phyloP scores from a whole-genome alignment of 1,140 invertebrate genomes.

The Trinorchestia longiramus region DNA sequence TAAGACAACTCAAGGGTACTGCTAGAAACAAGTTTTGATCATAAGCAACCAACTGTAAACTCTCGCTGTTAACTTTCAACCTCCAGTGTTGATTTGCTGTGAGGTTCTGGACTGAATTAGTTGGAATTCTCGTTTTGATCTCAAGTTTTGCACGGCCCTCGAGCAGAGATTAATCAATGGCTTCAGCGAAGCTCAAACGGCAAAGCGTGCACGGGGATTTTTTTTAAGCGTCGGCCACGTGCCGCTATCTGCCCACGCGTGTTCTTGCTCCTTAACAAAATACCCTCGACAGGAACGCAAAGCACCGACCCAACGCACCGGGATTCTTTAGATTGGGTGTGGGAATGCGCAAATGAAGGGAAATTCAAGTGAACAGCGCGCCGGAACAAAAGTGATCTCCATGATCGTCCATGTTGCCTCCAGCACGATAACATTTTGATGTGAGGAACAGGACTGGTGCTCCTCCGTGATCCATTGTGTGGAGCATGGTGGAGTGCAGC shows the following conservation, averaged over 20 bases:
- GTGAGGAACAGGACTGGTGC: background rate
- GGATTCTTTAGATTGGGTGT: background rate
- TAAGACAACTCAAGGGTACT: background rate
- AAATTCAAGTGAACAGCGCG: constrained; percentile 23
- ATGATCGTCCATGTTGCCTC: background rate
- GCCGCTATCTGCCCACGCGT: background rate
- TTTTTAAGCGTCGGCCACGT: background rate
- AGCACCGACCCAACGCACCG: background rate
- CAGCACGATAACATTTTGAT: background rate
- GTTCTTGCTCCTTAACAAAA: background rate
- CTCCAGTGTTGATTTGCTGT: background rate
- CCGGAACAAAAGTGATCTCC: background rate
- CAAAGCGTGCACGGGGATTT: background rate
- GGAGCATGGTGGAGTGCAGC: background rate
- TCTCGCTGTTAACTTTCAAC: background rate
- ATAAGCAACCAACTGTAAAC: background rate
- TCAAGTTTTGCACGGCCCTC: background rate
- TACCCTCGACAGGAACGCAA: constrained; percentile 4
- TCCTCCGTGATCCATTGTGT: background rate
- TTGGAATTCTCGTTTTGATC: background rate
- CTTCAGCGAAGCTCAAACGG: constrained; percentile 25
- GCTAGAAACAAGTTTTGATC: background rate
- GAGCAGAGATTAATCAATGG: constrained; percentile 37
- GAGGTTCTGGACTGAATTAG: background rate
- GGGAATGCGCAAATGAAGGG: background rate